Evolutionary conservation across 2,113 vertebrate species (phyloP).

Genomic region (Lepus americanus): DNA sequence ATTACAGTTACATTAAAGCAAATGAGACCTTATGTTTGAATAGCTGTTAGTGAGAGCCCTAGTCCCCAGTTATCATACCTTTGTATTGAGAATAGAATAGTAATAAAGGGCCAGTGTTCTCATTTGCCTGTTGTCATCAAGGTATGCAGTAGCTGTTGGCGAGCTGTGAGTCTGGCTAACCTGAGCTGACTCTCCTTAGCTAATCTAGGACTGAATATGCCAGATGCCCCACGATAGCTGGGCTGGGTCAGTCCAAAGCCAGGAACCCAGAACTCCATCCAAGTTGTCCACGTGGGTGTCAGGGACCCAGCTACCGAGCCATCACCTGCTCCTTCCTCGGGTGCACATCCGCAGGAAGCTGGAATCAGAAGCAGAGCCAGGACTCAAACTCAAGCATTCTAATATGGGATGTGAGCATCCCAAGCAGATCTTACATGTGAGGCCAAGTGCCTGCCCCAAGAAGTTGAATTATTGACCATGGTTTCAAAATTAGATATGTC

Average conservation of each 20-base stretch:
- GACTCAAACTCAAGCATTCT: no score
- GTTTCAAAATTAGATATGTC: conserved; percentile 54
- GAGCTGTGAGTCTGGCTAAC: not conserved
- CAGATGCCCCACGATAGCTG: not conserved
- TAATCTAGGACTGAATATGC: not conserved
- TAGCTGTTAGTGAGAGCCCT: not conserved
- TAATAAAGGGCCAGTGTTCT: not conserved
- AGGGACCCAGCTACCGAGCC: no score
- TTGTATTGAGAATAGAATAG: not conserved
- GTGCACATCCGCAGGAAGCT: no score
- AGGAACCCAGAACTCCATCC: no score
- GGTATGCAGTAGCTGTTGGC: not conserved
- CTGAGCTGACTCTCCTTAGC: not conserved
- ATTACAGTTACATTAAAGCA: conserved; percentile 24
- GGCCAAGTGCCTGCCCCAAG: not conserved
- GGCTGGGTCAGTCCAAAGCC: no score
- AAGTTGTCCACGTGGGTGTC: no score
- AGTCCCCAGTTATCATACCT: not conserved
- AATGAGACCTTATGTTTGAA: not conserved
- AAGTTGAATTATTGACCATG: conserved; percentile 28
- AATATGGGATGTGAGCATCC: no score
- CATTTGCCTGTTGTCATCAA: not conserved
- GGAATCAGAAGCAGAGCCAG: no score
- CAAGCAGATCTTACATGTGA: no score
- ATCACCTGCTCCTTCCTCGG: no score